These are phyloP conservation scores for Melanotaenia trifasciata DNA, from an alignment of 2,797 vertebrate species.

Conservation along the genomic window DNA sequence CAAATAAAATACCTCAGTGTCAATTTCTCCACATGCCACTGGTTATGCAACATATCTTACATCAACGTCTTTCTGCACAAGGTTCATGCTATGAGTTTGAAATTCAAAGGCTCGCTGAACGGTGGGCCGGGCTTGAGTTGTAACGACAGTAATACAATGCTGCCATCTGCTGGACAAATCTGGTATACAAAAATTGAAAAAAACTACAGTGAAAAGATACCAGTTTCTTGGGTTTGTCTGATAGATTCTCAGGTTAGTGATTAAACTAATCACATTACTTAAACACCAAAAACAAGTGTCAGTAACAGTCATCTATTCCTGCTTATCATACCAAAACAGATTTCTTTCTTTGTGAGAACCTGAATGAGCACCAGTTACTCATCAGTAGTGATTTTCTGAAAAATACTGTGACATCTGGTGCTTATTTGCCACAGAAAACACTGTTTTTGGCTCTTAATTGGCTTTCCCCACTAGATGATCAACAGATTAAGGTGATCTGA, in stretches of 20 bases:
- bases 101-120: slow-evolving; percentile 15
- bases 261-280: background rate
- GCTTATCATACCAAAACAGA: background rate
- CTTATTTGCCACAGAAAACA: slow-evolving; percentile 16
- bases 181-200: background rate
- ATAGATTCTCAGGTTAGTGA: background rate
- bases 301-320: background rate
- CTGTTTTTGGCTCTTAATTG: background rate
- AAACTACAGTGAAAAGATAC: background rate
- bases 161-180: slow-evolving; percentile 58
- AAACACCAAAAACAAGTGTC: background rate
- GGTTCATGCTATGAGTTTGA: slow-evolving; percentile 14
- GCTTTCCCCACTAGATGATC: slow-evolving; percentile 24
- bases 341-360: slow-evolving; percentile 1
- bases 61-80: slow-evolving; percentile 22
- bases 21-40: background rate
- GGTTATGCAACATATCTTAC: slow-evolving; percentile 30
- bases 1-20: background rate
- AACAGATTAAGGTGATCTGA: slow-evolving; percentile 44
- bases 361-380: background rate
- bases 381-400: background rate
- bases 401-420: background rate
- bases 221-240: background rate
- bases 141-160: slow-evolving; percentile 36
- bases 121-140: background rate